phyloP scores from a whole-genome alignment of 2,113 vertebrate genomes.

The Clinocottus analis region DNA sequence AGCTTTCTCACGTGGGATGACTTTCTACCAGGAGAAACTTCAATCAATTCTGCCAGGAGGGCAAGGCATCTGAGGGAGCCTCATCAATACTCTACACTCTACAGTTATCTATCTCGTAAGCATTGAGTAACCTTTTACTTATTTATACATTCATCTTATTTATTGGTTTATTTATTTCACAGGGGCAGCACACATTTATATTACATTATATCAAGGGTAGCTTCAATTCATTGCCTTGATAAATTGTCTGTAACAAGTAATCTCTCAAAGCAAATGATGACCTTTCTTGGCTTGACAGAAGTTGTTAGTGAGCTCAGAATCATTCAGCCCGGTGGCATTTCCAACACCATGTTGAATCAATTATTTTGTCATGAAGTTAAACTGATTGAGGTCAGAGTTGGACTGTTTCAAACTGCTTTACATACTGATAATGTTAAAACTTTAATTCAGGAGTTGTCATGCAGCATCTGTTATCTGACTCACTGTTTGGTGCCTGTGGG shows the following conservation, averaged over 20 bases:
- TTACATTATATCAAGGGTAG: background rate
- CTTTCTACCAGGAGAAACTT: constrained; percentile 64
- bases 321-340: background rate
- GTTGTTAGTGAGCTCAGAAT: background rate
- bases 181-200: background rate
- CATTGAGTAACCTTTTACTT: constrained; percentile 17
- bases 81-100: constrained; percentile 68
- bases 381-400: constrained; percentile 24
- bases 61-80: constrained; percentile 77
- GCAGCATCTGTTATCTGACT: constrained; percentile 49
- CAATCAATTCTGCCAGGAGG: constrained; percentile 54
- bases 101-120: constrained; percentile 71
- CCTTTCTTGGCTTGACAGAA: background rate
- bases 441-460: constrained; percentile 14
- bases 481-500: constrained; percentile 19
- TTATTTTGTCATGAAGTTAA: background rate
- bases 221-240: background rate
- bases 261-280: background rate
- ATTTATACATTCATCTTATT: background rate
- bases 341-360: background rate
- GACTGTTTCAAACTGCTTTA: constrained; percentile 7
- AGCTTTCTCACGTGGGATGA: constrained; percentile 77
- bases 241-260: background rate
- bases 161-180: background rate
- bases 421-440: constrained; percentile 23